phyloP scores from a whole-genome alignment of 2,888 invertebrate genomes.

The Dioctria linearis region DNA sequence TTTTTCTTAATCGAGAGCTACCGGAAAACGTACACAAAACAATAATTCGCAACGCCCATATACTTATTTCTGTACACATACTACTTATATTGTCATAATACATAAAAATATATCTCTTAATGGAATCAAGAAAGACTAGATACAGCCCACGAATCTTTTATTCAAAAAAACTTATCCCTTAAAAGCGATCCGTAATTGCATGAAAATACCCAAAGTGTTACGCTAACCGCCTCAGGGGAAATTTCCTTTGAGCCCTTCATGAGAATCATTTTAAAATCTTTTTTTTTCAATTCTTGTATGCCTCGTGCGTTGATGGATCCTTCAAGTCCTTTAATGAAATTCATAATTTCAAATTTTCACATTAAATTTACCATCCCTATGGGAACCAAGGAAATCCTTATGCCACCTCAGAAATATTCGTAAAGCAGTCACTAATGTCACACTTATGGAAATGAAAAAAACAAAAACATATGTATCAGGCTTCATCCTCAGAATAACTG shows the following conservation, averaged over 20 bases:
- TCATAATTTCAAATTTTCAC: neutral
- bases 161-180: no score
- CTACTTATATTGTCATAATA: no score
- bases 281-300: neutral
- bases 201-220: neutral
- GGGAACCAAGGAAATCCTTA: constrained; percentile 1
- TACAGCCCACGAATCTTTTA: no score
- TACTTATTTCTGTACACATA: no score
- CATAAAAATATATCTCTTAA: no score
- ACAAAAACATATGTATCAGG: neutral
- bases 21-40: no score
- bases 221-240: neutral
- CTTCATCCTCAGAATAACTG: neutral
- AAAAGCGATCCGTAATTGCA: neutral
- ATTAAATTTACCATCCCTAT: neutral
- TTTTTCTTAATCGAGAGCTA: no score
- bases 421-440: neutral
- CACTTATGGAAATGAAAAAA: neutral
- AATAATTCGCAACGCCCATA: no score
- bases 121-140: no score
- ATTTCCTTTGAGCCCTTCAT: neutral
- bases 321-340: constrained; percentile 5
- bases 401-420: constrained; percentile 3
- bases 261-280: no score
- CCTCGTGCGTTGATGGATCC: neutral